Evolutionary conservation across 2,888 invertebrate species (phyloP), one percentile per base, ranked within the genome.

Genomic region (Mythimna ferrago): DNA sequence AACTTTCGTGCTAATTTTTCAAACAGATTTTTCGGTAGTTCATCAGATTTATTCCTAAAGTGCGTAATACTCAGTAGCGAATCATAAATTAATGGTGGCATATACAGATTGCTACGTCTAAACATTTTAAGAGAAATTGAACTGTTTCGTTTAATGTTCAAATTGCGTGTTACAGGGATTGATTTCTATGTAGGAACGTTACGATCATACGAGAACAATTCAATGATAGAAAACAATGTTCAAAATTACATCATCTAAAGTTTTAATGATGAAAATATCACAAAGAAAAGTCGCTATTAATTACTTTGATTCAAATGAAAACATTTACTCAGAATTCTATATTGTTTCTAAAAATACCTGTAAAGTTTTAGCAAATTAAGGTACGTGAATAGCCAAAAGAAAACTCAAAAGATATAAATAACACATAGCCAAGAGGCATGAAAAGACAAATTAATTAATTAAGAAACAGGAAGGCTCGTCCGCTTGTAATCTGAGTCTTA

Each of bases 401-500:
- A 71, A 41, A 11, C 2, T 32, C 26, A 11, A 60, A 44, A 10
- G 14, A 48, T 32, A 65, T 54, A 60, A 57, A 65, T 53, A 68
- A 35, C 58, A 19, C 19, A 68, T 16, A 21, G 54, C 51, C 64
- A 57, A 67, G 56, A 26, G 60, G 35, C n/a, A 61, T 51, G 21
- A 38, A 44, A 74, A 68, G 5, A 32, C 10, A 61, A 76, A 48
- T 38, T 14, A 57, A 60, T 54, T 58, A 58, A 71, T 60, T 63
- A 53, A 7, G 35, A 58, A 63, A 58, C 51, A 57, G 35, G 56
- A 70, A 51, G 16, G 11, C 41, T 57, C 16, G 32, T 19, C 26
- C 11, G 41, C 38, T 65, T 57, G 76, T 57, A 70, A 75, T 70
- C 26, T 11, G 44, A 71, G 19, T 35, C n/a, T 53, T 71, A 75